These are phyloP conservation scores for Danio aesculapii DNA, from an alignment of 2,797 vertebrate species.

Conservation along the genomic window DNA sequence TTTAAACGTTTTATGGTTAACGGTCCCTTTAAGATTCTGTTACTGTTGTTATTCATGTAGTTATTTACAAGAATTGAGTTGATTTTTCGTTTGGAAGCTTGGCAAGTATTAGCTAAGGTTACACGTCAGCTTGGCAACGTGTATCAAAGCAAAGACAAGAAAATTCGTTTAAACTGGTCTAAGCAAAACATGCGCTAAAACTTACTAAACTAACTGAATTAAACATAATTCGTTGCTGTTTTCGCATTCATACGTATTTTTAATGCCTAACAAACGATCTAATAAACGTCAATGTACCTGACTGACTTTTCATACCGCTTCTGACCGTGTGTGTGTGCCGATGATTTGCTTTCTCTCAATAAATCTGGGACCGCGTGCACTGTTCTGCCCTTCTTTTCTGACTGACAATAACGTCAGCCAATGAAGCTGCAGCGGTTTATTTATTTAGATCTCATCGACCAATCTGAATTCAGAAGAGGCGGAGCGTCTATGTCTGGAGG, in stretches of 20 bases:
- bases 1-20: too few species aligned
- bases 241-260: not conserved
- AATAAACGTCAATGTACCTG: not conserved
- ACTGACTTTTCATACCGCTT: not conserved
- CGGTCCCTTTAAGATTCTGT: too few species aligned
- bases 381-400: conserved; percentile 66
- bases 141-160: not conserved
- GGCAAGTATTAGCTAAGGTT: not conserved
- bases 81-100: not conserved
- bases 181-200: not conserved
- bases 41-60: too few species aligned
- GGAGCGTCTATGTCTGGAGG: conserved; percentile 63
- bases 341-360: not conserved
- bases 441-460: conserved; percentile 41
- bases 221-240: not conserved
- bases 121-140: not conserved
- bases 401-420: conserved; percentile 61
- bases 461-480: conserved; percentile 61
- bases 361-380: conserved; percentile 84
- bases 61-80: too few species aligned
- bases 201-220: not conserved
- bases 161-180: not conserved
- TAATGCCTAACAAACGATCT: not conserved
- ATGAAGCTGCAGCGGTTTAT: conserved; percentile 41
- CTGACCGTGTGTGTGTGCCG: too few species aligned